A percentile compares a stretch with the other conserved stretches of the same genome.
Conservation (phyloP, 2,888 invertebrate genomes). For the Megastigmus dorsalis region DNA sequence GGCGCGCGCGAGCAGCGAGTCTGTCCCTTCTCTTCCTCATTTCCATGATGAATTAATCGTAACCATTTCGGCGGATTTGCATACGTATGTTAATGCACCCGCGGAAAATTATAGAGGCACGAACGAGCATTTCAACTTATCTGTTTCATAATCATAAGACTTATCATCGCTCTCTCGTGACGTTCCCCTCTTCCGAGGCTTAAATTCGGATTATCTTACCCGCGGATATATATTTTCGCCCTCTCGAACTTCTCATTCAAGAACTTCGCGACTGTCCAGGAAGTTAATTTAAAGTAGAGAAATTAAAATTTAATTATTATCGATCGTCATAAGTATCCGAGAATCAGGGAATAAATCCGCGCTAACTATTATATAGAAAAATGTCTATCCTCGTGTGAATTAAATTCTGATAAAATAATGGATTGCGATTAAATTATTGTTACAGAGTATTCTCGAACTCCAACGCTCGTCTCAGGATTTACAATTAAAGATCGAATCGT, state of each 20-base stretch:
- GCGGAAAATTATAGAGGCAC: constrained; percentile 57
- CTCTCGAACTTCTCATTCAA: constrained; percentile 4
- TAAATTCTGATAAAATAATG: too few relatives aligned
- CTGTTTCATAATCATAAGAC: constrained; percentile 60
- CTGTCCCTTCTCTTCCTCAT: constrained; percentile 7
- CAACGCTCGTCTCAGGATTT: too few relatives aligned
- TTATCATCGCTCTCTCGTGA: constrained; percentile 45
- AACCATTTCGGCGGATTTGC: constrained; percentile 59
- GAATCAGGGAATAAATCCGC: too few relatives aligned
- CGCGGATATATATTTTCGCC: constrained; percentile 29
- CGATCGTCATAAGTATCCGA: too few relatives aligned
- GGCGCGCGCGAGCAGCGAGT: too few relatives aligned
- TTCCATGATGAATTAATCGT: constrained; percentile 28
- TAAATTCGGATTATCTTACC: constrained; percentile 54
- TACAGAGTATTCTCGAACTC: too few relatives aligned
- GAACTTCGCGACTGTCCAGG: not conserved
- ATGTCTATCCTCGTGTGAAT: too few relatives aligned
- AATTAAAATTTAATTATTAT: constrained; percentile 8
- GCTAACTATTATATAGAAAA: too few relatives aligned
- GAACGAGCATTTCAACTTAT: constrained; percentile 59
- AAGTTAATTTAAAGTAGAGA: not conserved
- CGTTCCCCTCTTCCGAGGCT: constrained; percentile 46
- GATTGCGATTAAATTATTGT: too few relatives aligned
- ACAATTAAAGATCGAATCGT: too few relatives aligned
- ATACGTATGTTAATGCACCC: constrained; percentile 59